Evolutionary conservation across 2,888 invertebrate species (phyloP), one percentile per base, ranked within the genome.

Genomic region (Amblyjoppa proteus): DNA sequence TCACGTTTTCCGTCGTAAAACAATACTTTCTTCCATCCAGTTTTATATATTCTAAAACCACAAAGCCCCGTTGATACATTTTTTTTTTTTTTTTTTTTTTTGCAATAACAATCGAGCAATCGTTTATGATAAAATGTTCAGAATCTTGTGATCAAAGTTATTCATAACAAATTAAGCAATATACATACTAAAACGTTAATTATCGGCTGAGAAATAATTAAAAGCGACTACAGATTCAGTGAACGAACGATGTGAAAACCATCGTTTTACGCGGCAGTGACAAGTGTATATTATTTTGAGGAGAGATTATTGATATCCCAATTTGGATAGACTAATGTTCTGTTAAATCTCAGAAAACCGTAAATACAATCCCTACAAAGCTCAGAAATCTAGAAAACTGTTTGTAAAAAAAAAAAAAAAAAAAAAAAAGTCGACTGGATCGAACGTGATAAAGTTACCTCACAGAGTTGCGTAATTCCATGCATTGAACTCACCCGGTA

Each of bases 401-500:
- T 69, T 28, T 31, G 13, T 31, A 7, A 13, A 3, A 49, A 41
- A 49, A 49, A 49, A 49, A 20, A 20, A 20, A 20, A 20, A 20
- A 20, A 20, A 20, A 20, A 20, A 20, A 41, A 41, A 41, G 38
- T 34, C 25, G 74, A 41, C 34, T 45, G 58, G 41, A 78, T 78
- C 78, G 78, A 70, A 49, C 68, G 64, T 25, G 78, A 83, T 79
- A 53, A 69, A 79, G 45, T 69, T 79, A 76, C 80, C n/a, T 25
- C 34, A 78, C 53, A 58, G 58, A 58, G 74, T 75, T 74, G 61
- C 51, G 69, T 28, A 78, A 75, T 78, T 53, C 81, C 84, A 85
- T 51, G 84, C 84, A 81, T 85, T 56, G 78, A 85, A 85, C 69
- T 85, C 84, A 74, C 84, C 45, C 13, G 58, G 25, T 25, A 25